Evolutionary conservation across 1,140 invertebrate genomes (phyloP).

Genomic region (Drosophila prosaltans): DNA sequence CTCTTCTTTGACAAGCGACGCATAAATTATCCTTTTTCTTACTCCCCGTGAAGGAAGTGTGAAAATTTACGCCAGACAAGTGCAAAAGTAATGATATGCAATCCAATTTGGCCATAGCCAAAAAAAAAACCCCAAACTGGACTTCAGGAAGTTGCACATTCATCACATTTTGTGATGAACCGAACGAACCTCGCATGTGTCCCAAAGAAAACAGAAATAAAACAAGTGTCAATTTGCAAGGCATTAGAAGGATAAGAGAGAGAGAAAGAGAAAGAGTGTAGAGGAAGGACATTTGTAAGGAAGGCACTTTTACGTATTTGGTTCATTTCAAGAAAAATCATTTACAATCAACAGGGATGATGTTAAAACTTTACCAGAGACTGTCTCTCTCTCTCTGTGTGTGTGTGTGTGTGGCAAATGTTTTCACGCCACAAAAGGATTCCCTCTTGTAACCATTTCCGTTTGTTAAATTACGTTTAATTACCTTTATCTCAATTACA

Average conservation of each 20-base stretch:
- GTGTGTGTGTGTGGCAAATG: constrained; percentile 48
- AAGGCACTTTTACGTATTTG: constrained; percentile 1
- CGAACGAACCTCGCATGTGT: constrained; percentile 51
- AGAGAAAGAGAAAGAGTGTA: too few species aligned
- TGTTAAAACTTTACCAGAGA: constrained; percentile 2
- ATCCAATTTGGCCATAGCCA: constrained; percentile 63
- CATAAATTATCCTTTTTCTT: constrained; percentile 77
- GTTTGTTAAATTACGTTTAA: constrained; percentile 6
- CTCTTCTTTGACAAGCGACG: constrained; percentile 34
- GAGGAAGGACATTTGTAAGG: background rate
- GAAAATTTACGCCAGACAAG: constrained; percentile 76
- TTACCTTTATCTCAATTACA: constrained; percentile 35
- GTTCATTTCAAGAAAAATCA: background rate
- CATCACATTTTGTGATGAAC: constrained; percentile 75
- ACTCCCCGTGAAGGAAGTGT: constrained; percentile 45
- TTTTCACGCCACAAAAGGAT: constrained; percentile 50
- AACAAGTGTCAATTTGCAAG: constrained; percentile 77
- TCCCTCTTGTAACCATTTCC: background rate
- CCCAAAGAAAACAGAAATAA: background rate
- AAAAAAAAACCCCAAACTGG: constrained; percentile 30
- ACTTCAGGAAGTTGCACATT: constrained; percentile 77
- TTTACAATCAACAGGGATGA: constrained; percentile 7
- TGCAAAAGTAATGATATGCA: constrained; percentile 80
- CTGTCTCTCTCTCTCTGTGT: too few species aligned
- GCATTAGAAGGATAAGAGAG: constrained; percentile 47